A percentile compares a stretch with the other conserved stretches of the same genome.
Conservation (phyloP, 2,797 vertebrate genomes). For the Staurois parvus region DNA sequence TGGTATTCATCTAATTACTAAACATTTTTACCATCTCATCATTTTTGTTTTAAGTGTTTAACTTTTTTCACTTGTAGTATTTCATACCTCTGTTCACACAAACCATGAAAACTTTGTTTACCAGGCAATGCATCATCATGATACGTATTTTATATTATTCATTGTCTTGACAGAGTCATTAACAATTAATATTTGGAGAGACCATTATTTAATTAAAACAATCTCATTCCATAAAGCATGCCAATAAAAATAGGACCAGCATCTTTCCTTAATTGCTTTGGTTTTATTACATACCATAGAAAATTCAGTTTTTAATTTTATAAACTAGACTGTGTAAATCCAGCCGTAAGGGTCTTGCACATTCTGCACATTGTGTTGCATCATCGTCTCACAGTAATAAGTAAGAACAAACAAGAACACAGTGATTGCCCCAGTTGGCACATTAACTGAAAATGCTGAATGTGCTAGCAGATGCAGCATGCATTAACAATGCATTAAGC, state of each 20-base stretch:
- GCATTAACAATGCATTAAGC: constrained; percentile 33
- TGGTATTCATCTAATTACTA: constrained; percentile 1
- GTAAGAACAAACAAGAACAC: constrained; percentile 17
- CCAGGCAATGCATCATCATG: not conserved
- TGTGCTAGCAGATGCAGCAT: constrained; percentile 9
- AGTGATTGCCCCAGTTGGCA: constrained; percentile 28
- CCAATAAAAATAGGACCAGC: constrained; percentile 1
- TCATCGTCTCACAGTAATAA: not conserved
- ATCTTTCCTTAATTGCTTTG: constrained; percentile 11
- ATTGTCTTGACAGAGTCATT: constrained; percentile 32
- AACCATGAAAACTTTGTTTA: constrained; percentile 35
- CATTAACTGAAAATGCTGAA: constrained; percentile 36
- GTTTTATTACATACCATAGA: not conserved
- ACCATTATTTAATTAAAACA: constrained; percentile 47
- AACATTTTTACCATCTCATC: constrained; percentile 27
- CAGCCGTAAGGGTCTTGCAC: not conserved
- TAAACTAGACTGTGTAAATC: constrained; percentile 15
- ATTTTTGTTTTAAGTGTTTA: not conserved
- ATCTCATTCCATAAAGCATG: constrained; percentile 19
- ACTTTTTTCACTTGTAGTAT: not conserved
- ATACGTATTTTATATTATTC: constrained; percentile 29
- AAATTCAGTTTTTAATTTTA: not conserved
- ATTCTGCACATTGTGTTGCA: constrained; percentile 17
- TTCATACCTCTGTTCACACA: constrained; percentile 4
- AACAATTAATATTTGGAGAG: constrained; percentile 32